A percentile compares a stretch with the other conserved stretches of the same genome.
phyloP scores from a whole-genome alignment of 2,113 vertebrate genomes.

The Mola mola region DNA sequence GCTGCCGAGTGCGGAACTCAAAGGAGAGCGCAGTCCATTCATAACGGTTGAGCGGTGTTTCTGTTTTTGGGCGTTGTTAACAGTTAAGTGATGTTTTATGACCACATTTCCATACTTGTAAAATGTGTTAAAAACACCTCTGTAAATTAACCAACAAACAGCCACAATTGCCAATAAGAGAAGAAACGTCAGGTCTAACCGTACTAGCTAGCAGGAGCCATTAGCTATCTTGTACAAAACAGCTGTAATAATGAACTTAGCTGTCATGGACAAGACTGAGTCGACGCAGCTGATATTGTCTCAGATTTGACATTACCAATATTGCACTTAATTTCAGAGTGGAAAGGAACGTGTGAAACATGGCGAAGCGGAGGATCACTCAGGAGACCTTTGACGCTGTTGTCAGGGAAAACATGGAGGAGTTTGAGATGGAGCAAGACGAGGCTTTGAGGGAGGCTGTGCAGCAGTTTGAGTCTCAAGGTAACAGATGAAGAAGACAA shows the following conservation, averaged over 20 bases:
- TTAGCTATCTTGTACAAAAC: background rate
- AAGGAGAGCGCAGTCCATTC: background rate
- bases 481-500: constrained; percentile 57
- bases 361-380: constrained; percentile 87
- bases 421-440: constrained; percentile 90
- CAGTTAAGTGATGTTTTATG: background rate
- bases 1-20: too few relatives aligned
- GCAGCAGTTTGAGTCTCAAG: constrained; percentile 94
- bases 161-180: background rate
- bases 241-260: too few relatives aligned
- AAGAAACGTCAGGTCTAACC: background rate
- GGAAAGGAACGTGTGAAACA: constrained; percentile 49
- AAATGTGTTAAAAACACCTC: background rate
- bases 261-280: background rate
- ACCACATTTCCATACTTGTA: background rate
- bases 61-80: background rate
- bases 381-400: constrained; percentile 95
- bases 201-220: constrained; percentile 13
- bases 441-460: constrained; percentile 90
- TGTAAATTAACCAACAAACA: background rate
- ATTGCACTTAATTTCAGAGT: constrained; percentile 4
- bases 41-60: too few relatives aligned
- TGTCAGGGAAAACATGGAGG: constrained; percentile 90
- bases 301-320: background rate
- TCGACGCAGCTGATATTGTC: background rate